Base-by-base conservation (phyloP, 2,888 invertebrate species). In the Drosophila neotestacea region DNA sequence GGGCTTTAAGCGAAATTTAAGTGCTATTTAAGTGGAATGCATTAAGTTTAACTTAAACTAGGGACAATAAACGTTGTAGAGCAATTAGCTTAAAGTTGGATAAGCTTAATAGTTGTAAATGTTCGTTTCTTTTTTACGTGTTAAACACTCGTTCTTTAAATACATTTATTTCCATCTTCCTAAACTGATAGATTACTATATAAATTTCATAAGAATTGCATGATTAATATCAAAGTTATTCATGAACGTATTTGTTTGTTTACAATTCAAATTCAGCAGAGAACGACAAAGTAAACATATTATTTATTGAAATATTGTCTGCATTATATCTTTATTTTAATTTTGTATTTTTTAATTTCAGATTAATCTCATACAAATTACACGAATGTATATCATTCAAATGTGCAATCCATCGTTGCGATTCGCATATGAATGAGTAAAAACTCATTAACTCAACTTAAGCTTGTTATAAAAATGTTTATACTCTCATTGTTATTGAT, bases 391-490 rank as follows among this genome's bases (percentile, higher is more conserved):
- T 46, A 52, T 59, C 54, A 58, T 50, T 32, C 6, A 48, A 69
- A 59, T 58, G 46, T 72, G 51, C 55, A 68, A 64, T 72, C 48
- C 56, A 63, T 72, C 58, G 32, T 38, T 7, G 10, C 39, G 16
- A 58, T 61, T 61, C 50, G 42, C 59, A 50, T 62, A n/a, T 70
- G 60, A 58, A 73, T 66, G 61, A 32, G 55, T 41, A 54, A 65
- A 69, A 68, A 70, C 68, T 75, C 77, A 80, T 83, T 77, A 78
- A 72, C 78, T 73, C 72, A 67, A 59, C 62, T 36, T 70, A 72
- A 85, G 69, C 71, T 70, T 70, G 85, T 78, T 85, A 79, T 76
- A 62, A 71, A 76, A 78, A 30, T 58, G 42, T 38, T 58, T 62
- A 27, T 62, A 48, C 30, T 52, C 46, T 9, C 41, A 38, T 58